Evolutionary conservation across 2,888 invertebrate genomes (phyloP), one percentile per base, ranked within the genome.

Genomic region (Rugalucina vietnamica): DNA sequence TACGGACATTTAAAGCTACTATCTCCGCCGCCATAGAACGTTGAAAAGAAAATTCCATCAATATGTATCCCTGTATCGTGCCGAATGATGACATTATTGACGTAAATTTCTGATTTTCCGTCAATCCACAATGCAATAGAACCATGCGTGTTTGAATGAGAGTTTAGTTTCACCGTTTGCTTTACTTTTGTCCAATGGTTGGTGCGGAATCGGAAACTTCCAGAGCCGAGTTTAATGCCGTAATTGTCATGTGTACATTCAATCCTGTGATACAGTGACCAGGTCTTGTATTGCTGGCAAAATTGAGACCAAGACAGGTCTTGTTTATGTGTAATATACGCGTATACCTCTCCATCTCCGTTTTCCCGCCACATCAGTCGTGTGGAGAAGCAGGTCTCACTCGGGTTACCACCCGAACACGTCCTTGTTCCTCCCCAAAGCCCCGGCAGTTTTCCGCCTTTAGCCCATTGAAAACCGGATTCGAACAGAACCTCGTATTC

Each of bases 341-440:
- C 85, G 71, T 93, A 92, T 12, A 91, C 90, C 77, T 92, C 92
- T 0, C 91, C 91, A 37, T 91, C 90, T 2, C 92, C 92, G 18
- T 88, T 49, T 10, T 76, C 34, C 0, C 92, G 82, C 91, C 91
- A 93, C 92, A 93, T 92, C 24, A 91, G 85, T 10, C 92, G 76
- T 0, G 91, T 90, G 14, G 91, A 90, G 72, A 92, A 91, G 60
- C 92, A 92, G 54, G 85, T 81, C 29, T 88, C 84, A 3, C 90
- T 80, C 34, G 86, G 84, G 14, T 88, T 78, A 18, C 91, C 91
- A 5, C 91, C 91, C 21, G 91, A 91, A 43, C 91, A 91, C 14
- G 81, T 82, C 27, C 85, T 83, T 14, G 65, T 76, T n/a, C 89
- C 90, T 5, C 90, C 91, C 50, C 82, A 91, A 18, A 91, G 73